These are phyloP conservation scores for Aurelia sp. DNA, from an alignment of 30 jellyfish, hydroid and myxozoan genomes.

Conservation along the genomic window DNA sequence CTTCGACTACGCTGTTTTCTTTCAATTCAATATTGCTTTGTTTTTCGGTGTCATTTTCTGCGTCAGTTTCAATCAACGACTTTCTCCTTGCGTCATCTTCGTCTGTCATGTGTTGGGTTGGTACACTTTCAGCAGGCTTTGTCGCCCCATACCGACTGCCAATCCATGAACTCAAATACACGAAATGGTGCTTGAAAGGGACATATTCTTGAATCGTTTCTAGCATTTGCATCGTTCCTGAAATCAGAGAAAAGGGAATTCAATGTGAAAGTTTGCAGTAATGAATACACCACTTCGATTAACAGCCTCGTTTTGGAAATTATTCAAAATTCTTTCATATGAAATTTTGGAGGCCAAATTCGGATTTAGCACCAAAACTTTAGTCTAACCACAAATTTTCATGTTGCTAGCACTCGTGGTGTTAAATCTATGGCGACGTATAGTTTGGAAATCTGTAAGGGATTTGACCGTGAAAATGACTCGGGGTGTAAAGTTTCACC, in stretches of 20 bases:
- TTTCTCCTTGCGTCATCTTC: not conserved
- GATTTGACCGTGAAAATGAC: too few species aligned
- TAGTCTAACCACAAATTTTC: too few species aligned
- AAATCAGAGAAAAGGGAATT: not conserved
- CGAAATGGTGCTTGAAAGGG: conserved; percentile 61
- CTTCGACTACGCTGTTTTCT: not conserved
- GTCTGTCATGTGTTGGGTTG: not conserved
- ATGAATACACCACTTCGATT: too few species aligned
- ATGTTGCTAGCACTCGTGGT: too few species aligned
- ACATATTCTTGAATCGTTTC: conserved; percentile 72
- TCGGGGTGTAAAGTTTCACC: too few species aligned
- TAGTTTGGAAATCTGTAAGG: too few species aligned
- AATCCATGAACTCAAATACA: conserved; percentile 62
- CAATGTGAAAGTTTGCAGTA: too few species aligned
- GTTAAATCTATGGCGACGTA: too few species aligned
- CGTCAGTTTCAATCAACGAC: not conserved
- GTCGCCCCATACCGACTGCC: conserved; percentile 36
- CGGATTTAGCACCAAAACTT: too few species aligned
- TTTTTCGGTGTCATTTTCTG: conserved; percentile 3
- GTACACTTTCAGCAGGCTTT: not conserved
- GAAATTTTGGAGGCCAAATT: too few species aligned
- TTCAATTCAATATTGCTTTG: not conserved
- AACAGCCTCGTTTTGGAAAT: too few species aligned
- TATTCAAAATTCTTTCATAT: too few species aligned
- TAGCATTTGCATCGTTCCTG: conserved; percentile 52